Evolutionary conservation across 2,888 invertebrate species (phyloP), one percentile per base, ranked within the genome.

Genomic region (Euproctis similis): DNA sequence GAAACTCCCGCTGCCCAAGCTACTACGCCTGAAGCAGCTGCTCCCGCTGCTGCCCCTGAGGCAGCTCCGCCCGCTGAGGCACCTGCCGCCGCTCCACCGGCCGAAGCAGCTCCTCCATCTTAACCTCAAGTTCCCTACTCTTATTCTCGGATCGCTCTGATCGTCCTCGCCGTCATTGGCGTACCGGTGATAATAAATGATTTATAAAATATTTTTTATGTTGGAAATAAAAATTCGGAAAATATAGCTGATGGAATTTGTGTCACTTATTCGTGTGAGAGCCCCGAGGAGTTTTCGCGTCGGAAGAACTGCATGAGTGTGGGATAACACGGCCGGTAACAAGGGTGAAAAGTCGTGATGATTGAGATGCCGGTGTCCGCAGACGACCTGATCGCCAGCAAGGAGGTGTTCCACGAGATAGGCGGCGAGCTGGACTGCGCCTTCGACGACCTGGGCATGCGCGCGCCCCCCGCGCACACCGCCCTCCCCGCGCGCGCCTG

Each of bases 361-460:
- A 32, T 40, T 34, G 40, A 60, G 47, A n/a, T 41, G 46, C 55
- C 55, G 51, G 71, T 73, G 58, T 73, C 60, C 66, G 63, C 89
- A 93, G 93, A 94, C 89, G 93, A 93, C 66, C 87, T 93, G 86
- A 91, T 94, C 82, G 85, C 87, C 62, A 90, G 91, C 82, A 96
- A 95, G 89, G 95, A 96, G 88, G 89, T 93, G 81, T 96, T 92
- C 90, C 94, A 93, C 85, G 89, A 92, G 73, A 92, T 97, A 76
- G 95, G 94, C 56, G 95, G 95, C 73, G 96, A 96, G 81, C 87
- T 97, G 87, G 96, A 97, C 87, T 86, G 88, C 70, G 94, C 96
- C 56, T 95, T 96, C 88, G 88, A 90, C 68, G 93, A 94, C 76
- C 74, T 84, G 36, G 77, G 72, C 12, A 52, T 82, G 53, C 66